Evolutionary conservation across 2,888 invertebrate genomes (phyloP).

Genomic region (Desoria tigrina): DNA sequence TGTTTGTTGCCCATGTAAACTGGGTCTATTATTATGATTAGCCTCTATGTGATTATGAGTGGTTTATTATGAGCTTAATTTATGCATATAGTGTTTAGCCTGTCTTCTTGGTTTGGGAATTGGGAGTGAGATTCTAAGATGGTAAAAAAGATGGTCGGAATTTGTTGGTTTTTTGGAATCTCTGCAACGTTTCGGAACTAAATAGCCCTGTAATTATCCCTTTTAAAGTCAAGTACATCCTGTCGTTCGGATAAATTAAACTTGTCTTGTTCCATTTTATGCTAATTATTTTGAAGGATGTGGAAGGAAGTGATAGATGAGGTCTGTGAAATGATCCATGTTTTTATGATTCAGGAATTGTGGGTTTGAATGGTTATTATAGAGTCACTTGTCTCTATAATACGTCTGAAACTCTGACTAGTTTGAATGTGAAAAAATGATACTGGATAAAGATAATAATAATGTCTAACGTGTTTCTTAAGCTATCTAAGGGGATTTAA

Average conservation of each 20-base stretch:
- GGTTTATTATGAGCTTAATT: no score
- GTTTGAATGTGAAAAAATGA: no score
- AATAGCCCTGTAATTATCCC: slow-evolving; percentile 3
- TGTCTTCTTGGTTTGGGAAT: not conserved
- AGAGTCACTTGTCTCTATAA: no score
- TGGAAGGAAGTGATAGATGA: not conserved
- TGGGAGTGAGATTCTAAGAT: slow-evolving; percentile 1
- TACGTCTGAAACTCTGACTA: no score
- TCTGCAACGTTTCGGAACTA: not conserved
- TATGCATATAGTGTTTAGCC: no score
- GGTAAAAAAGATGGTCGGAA: not conserved
- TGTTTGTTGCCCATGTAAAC: not conserved
- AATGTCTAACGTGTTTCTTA: no score
- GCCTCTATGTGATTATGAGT: no score
- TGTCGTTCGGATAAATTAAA: not conserved
- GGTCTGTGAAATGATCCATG: no score
- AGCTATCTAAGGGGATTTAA: no score
- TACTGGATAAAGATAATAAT: no score
- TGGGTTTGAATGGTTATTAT: no score
- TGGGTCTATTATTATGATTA: not conserved
- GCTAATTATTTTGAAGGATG: not conserved
- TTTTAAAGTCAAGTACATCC: slow-evolving; percentile 3
- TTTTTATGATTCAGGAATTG: no score
- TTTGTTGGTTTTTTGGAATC: not conserved
- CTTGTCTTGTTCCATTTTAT: not conserved